Percentiles rank a stretch among this genome's conserved stretches.
Conservation (phyloP, 2,888 invertebrate species). For the Chesias legatella region DNA sequence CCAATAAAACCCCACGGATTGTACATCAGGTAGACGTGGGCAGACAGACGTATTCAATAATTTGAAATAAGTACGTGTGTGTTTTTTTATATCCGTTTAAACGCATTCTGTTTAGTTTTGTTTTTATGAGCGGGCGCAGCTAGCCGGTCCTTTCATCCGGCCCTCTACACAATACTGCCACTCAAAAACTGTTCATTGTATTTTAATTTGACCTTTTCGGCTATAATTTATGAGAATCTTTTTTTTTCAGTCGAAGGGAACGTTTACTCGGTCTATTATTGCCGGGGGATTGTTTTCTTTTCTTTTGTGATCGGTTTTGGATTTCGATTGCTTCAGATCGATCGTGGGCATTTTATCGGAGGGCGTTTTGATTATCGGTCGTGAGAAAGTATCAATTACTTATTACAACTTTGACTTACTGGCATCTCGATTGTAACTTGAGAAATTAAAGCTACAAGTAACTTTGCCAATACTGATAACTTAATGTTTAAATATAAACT, state of each 20-base stretch:
- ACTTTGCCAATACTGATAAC: too few species aligned
- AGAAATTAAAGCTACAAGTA: conserved; percentile 11
- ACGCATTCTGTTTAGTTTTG: conserved; percentile 79
- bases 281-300: conserved; percentile 64
- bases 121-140: conserved; percentile 67
- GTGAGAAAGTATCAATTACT: conserved; percentile 35
- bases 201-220: conserved; percentile 81
- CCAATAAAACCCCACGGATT: conserved; percentile 55
- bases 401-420: conserved; percentile 6
- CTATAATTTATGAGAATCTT: conserved; percentile 78
- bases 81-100: conserved; percentile 79
- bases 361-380: conserved; percentile 35
- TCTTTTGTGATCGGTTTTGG: conserved; percentile 62
- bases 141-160: conserved; percentile 76
- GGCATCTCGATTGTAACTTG: conserved; percentile 6
- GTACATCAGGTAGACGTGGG: conserved; percentile 74
- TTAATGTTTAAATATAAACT: too few species aligned
- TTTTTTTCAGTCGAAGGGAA: conserved; percentile 60
- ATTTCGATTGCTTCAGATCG: conserved; percentile 36
- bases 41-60: conserved; percentile 77
- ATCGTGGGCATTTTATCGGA: conserved; percentile 36
- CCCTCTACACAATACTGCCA: conserved; percentile 77
- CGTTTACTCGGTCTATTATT: conserved; percentile 76
- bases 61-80: conserved; percentile 77
- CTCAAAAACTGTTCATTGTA: conserved; percentile 80